Evolutionary conservation across 2,113 vertebrate species (phyloP).

Genomic region (Beaufortia kweichowensis): DNA sequence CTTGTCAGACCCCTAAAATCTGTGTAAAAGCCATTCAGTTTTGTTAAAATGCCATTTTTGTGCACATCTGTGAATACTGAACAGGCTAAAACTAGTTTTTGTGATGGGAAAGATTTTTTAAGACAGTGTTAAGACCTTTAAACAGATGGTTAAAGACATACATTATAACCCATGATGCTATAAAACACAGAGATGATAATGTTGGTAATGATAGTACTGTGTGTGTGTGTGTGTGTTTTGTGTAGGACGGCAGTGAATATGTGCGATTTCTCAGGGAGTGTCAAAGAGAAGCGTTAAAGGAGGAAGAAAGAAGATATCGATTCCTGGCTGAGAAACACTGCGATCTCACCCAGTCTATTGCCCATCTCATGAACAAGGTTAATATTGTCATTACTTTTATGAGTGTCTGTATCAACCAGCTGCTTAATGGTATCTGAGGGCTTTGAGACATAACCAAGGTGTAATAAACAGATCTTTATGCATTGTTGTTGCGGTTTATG

Average conservation of each 20-base stretch:
- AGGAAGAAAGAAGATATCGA: conserved; percentile 91
- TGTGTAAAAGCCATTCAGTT: no score
- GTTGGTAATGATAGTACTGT: conserved; percentile 7
- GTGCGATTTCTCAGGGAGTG: conserved; percentile 82
- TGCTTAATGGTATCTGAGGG: background rate
- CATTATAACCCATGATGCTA: background rate
- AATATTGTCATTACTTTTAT: background rate
- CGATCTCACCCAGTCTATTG: conserved; percentile 63
- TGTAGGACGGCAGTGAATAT: conserved; percentile 76
- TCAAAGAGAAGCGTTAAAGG: conserved; percentile 81
- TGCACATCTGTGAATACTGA: background rate
- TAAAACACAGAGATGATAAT: background rate
- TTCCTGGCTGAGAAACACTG: conserved; percentile 95
- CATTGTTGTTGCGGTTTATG: background rate
- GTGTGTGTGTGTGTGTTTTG: conserved; percentile 55
- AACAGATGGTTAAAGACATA: background rate
- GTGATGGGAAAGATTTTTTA: background rate
- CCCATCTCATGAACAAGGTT: conserved; percentile 74
- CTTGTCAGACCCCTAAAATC: no score
- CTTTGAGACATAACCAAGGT: background rate
- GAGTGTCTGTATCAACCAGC: background rate
- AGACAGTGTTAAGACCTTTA: background rate
- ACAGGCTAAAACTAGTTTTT: background rate
- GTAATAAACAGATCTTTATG: background rate
- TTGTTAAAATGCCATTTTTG: no score